Conservation (phyloP, 2,888 invertebrate genomes). For the Erpobdella octoculata region DNA sequence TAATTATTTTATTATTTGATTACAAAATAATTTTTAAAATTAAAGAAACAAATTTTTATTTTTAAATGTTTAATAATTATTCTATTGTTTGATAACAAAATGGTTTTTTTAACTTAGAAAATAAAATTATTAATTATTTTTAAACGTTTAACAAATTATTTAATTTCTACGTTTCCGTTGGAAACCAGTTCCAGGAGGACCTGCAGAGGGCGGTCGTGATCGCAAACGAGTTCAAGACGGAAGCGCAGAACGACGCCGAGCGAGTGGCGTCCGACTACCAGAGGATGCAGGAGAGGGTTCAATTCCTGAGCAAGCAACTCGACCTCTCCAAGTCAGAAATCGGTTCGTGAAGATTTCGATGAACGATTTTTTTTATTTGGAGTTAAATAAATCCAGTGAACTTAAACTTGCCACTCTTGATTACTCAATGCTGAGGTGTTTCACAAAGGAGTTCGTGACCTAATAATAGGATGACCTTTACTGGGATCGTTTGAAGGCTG, state of each 20-base stretch:
- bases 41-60: not conserved
- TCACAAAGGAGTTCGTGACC: too few species aligned
- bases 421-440: too few species aligned
- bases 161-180: not conserved
- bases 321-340: slow-evolving; percentile 44
- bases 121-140: too few species aligned
- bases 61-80: too few species aligned
- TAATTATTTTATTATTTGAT: too few species aligned
- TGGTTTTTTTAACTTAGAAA: too few species aligned
- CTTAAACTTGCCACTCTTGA: too few species aligned
- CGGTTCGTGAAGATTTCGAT: not conserved
- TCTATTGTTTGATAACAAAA: too few species aligned
- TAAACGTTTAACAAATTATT: too few species aligned
- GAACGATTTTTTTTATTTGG: not conserved
- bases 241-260: slow-evolving; percentile 72
- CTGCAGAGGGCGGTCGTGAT: slow-evolving; percentile 83
- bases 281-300: slow-evolving; percentile 18
- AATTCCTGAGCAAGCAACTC: slow-evolving; percentile 58
- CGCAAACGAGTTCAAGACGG: slow-evolving; percentile 92
- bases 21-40: too few species aligned
- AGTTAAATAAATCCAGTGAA: not conserved
- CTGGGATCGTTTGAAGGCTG: too few species aligned
- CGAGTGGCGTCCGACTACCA: slow-evolving; percentile 48
- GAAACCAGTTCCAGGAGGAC: slow-evolving; percentile 85
- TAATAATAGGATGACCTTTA: too few species aligned